These are phyloP conservation scores for Castor canadensis DNA, from an alignment of 2,113 vertebrate species.

Conservation along the genomic window DNA sequence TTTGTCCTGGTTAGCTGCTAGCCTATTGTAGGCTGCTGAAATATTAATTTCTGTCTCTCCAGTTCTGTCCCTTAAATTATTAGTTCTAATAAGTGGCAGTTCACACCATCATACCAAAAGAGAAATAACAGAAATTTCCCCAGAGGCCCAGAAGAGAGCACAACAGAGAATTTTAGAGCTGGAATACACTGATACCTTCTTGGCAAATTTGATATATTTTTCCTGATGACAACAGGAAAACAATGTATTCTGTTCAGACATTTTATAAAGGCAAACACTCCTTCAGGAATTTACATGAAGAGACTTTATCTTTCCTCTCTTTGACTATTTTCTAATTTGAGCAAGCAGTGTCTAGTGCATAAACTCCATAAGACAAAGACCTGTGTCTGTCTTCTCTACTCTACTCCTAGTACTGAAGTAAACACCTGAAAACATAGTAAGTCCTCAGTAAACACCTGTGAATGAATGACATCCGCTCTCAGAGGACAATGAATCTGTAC, in stretches of 20 bases:
- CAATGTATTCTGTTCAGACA: background rate
- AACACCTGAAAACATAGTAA: background rate
- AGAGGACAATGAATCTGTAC: background rate
- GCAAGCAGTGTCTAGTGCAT: background rate
- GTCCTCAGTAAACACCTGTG: background rate
- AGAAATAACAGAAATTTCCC: background rate
- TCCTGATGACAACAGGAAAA: background rate
- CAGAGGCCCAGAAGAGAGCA: background rate
- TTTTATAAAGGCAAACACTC: background rate
- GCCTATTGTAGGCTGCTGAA: background rate
- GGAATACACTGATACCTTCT: background rate
- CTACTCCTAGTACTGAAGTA: background rate
- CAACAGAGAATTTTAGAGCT: background rate
- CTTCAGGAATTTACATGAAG: background rate
- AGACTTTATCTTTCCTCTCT: background rate
- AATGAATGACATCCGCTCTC: background rate
- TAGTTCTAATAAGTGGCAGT: background rate
- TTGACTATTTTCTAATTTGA: background rate
- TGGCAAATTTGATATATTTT: background rate
- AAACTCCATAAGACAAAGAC: background rate
- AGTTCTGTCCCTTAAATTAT: slow-evolving; percentile 41
- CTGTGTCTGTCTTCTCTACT: background rate
- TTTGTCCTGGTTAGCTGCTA: slow-evolving; percentile 43
- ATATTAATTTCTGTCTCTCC: slow-evolving; percentile 38
- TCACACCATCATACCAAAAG: slow-evolving; percentile 6